Evolutionary conservation across 35 echinoderm and acorn worm genomes (phyloP).

Genomic region (Amphiura filiformis): DNA sequence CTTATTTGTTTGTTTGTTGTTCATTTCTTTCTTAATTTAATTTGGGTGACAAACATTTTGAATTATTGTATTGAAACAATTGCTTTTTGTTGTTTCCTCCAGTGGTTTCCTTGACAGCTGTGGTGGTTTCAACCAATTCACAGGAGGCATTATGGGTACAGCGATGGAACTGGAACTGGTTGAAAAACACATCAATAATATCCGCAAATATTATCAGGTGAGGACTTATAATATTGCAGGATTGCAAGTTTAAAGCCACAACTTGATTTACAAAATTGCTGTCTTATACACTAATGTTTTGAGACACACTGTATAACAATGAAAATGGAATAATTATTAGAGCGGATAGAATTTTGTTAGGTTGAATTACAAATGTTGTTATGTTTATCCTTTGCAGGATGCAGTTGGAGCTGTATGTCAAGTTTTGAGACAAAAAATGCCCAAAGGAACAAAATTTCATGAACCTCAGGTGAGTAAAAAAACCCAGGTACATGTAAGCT

Average conservation of each 20-base stretch:
- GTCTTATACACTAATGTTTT: no score
- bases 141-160: constrained; percentile 58
- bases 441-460: constrained; percentile 31
- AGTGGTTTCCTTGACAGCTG: constrained; percentile 43
- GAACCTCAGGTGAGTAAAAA: constrained; percentile 42
- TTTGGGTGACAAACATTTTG: no score
- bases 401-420: constrained; percentile 33
- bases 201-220: constrained; percentile 55
- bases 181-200: constrained; percentile 14
- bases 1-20: no score
- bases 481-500: no score
- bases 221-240: neutral
- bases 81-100: neutral
- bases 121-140: constrained; percentile 64
- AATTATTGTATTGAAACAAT: no score
- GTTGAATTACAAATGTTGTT: no score
- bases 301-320: no score
- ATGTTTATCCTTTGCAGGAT: constrained; percentile 28
- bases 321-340: no score
- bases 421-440: constrained; percentile 47
- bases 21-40: no score
- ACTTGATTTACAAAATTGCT: no score
- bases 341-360: no score
- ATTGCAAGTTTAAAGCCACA: no score
- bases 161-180: constrained; percentile 53